A percentile compares a stretch with the other conserved stretches of the same genome.
phyloP scores from a whole-genome alignment of 2,113 vertebrate species.

The Telmatochromis sp. region DNA sequence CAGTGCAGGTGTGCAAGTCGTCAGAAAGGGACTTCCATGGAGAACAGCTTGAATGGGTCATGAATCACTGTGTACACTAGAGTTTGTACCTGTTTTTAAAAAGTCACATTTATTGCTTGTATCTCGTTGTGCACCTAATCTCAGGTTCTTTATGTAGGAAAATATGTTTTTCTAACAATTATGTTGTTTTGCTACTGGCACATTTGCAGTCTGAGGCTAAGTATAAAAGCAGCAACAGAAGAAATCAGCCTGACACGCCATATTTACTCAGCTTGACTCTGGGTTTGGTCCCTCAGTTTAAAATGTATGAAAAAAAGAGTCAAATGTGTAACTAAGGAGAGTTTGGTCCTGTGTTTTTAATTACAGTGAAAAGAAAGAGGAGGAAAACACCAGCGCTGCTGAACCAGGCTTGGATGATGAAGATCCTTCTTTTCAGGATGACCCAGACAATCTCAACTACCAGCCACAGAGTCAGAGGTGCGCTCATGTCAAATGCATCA shows the following conservation, averaged over 20 bases:
- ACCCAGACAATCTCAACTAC: constrained; percentile 80
- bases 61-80: background rate
- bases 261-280: background rate
- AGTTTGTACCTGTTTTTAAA: background rate
- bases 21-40: background rate
- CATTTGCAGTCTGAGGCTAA: background rate
- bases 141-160: background rate
- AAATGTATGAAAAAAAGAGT: background rate
- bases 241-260: background rate
- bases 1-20: background rate
- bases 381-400: constrained; percentile 28
- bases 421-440: constrained; percentile 81
- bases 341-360: background rate
- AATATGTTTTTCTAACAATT: background rate
- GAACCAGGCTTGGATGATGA: constrained; percentile 75
- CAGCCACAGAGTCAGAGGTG: constrained; percentile 84
- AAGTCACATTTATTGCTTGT: background rate
- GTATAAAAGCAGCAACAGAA: background rate
- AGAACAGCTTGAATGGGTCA: background rate
- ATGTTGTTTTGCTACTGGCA: background rate
- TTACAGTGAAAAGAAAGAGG: constrained; percentile 57
- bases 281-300: background rate
- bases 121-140: background rate
- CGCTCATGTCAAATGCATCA: background rate
- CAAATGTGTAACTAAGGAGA: background rate